Evolutionary conservation across 2,797 vertebrate species (phyloP).

Genomic region (Bucorvus abyssinicus): DNA sequence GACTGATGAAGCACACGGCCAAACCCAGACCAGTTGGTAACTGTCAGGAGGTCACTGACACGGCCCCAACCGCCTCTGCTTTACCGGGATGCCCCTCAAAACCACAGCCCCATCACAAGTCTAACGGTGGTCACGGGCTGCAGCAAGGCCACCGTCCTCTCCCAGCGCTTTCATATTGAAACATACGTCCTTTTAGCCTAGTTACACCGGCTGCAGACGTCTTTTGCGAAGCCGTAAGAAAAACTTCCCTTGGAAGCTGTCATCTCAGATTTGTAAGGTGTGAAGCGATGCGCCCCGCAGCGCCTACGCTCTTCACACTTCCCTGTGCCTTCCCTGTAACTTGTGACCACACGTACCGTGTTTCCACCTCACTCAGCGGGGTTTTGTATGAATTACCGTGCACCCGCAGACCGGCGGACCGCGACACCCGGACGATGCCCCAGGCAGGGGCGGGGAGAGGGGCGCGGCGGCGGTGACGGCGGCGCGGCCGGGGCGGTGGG

Average conservation of each 20-base stretch:
- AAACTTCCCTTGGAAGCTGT: not conserved
- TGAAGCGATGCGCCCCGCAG: rapidly evolving
- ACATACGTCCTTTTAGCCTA: rapidly evolving
- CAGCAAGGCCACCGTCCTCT: not conserved
- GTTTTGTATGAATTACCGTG: rapidly evolving
- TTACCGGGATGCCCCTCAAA: not conserved
- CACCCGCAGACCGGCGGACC: not conserved
- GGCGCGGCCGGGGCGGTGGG: not conserved
- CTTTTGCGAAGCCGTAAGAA: not conserved
- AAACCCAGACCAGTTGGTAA: rapidly evolving
- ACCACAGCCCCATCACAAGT: not conserved
- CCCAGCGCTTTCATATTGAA: not conserved
- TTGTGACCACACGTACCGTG: rapidly evolving
- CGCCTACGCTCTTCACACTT: rapidly evolving
- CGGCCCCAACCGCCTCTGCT: rapidly evolving
- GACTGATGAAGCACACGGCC: not conserved
- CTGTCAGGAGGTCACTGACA: too few relatives aligned
- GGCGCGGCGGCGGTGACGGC: too few relatives aligned
- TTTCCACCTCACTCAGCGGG: rapidly evolving
- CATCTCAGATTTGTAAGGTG: rapidly evolving
- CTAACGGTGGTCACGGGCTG: too few relatives aligned
- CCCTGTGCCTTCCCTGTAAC: rapidly evolving
- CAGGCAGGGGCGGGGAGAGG: not conserved
- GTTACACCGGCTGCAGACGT: not conserved
- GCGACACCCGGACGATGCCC: too few relatives aligned